Evolutionary conservation across 2,113 vertebrate species (phyloP).

Genomic region (Ursus arctos): DNA sequence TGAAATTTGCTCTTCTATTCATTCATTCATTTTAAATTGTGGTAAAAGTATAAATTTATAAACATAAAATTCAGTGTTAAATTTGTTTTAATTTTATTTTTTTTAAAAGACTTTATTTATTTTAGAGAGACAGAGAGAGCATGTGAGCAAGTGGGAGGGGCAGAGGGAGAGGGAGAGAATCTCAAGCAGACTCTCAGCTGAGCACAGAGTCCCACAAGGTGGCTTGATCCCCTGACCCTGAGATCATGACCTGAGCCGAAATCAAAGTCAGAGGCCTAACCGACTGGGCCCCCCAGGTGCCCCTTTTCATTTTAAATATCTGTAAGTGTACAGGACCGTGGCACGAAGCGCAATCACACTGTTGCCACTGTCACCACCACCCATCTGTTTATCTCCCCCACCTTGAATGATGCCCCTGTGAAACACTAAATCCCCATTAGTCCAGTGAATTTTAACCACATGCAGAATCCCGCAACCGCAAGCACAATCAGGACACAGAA

Average conservation of each 20-base stretch:
- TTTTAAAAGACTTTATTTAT: neutral
- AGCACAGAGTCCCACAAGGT: neutral
- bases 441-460: neutral
- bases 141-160: neutral
- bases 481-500: neutral
- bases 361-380: too few relatives aligned
- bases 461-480: neutral
- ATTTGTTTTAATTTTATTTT: neutral
- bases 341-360: neutral
- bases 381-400: neutral
- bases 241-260: neutral
- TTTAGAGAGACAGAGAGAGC: neutral
- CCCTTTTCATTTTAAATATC: neutral
- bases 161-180: neutral
- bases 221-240: neutral
- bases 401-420: accelerated
- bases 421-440: neutral
- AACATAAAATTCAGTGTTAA: neutral
- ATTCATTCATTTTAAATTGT: neutral
- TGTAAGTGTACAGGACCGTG: neutral
- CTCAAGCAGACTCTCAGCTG: neutral
- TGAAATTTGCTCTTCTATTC: neutral
- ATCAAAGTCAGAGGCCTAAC: neutral
- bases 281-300: neutral
- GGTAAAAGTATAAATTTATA: neutral